Evolutionary conservation across 2,888 invertebrate genomes (phyloP).

Genomic region (Aphidius colemani): DNA sequence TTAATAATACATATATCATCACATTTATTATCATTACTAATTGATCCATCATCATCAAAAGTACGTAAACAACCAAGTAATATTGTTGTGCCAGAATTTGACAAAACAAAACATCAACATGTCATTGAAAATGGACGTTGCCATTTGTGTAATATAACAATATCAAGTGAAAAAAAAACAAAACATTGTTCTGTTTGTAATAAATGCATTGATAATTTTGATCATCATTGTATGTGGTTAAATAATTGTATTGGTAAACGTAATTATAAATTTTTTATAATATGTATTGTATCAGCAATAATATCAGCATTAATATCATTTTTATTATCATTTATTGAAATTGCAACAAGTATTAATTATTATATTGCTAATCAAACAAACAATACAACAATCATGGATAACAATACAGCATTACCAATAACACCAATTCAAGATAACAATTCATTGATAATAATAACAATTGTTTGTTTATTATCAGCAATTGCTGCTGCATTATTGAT

Average conservation of each 20-base stretch:
- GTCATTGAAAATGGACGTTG: slow-evolving; percentile 95
- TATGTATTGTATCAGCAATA: slow-evolving; percentile 79
- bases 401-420: slow-evolving; percentile 4
- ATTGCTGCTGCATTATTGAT: slow-evolving; percentile 77
- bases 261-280: slow-evolving; percentile 85
- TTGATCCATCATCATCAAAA: slow-evolving; percentile 89
- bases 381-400: slow-evolving; percentile 29
- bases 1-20: slow-evolving; percentile 75
- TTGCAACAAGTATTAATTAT: slow-evolving; percentile 55
- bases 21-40: slow-evolving; percentile 77
- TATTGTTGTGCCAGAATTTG: slow-evolving; percentile 78
- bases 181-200: slow-evolving; percentile 98
- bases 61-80: slow-evolving; percentile 66
- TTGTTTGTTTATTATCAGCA: slow-evolving; percentile 72
- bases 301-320: slow-evolving; percentile 73
- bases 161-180: slow-evolving; percentile 71
- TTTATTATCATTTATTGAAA: slow-evolving; percentile 72
- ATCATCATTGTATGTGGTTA: slow-evolving; percentile 99
- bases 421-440: slow-evolving; percentile 56
- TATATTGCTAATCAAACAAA: background rate
- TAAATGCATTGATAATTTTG: slow-evolving; percentile 93
- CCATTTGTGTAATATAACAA: slow-evolving; percentile 86
- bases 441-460: slow-evolving; percentile 58
- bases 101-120: slow-evolving; percentile 84
- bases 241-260: slow-evolving; percentile 94